These are phyloP conservation scores for Turdus rufiventris DNA, from an alignment of 2,113 vertebrate genomes.

Conservation along the genomic window DNA sequence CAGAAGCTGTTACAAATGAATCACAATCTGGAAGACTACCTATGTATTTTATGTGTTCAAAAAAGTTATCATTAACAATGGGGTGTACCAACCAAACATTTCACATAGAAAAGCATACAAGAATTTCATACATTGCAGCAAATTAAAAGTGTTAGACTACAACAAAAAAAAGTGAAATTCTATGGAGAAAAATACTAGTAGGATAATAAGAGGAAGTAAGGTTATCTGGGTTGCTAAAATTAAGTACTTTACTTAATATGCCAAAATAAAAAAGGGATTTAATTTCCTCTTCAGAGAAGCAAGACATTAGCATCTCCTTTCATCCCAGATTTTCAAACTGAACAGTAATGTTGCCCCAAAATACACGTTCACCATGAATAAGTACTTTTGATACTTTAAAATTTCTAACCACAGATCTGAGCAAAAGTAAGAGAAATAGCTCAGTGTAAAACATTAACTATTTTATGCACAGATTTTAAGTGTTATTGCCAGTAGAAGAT, in stretches of 20 bases:
- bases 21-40: background rate
- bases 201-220: background rate
- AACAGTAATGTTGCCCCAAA: background rate
- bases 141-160: background rate
- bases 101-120: background rate
- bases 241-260: background rate
- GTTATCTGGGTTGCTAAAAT: background rate
- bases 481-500: background rate
- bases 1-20: background rate
- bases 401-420: background rate
- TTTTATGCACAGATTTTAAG: background rate
- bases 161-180: background rate
- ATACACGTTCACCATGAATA: background rate
- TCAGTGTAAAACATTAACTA: background rate
- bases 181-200: background rate
- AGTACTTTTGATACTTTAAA: background rate
- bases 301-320: background rate
- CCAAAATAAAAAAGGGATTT: background rate
- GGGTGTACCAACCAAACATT: background rate
- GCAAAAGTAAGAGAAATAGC: background rate
- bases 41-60: background rate
- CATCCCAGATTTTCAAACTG: background rate
- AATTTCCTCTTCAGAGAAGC: background rate
- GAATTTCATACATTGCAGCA: background rate
- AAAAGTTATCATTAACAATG: background rate